Evolutionary conservation across 2,888 invertebrate genomes (phyloP).

Genomic region (Linnaemya vulpina): DNA sequence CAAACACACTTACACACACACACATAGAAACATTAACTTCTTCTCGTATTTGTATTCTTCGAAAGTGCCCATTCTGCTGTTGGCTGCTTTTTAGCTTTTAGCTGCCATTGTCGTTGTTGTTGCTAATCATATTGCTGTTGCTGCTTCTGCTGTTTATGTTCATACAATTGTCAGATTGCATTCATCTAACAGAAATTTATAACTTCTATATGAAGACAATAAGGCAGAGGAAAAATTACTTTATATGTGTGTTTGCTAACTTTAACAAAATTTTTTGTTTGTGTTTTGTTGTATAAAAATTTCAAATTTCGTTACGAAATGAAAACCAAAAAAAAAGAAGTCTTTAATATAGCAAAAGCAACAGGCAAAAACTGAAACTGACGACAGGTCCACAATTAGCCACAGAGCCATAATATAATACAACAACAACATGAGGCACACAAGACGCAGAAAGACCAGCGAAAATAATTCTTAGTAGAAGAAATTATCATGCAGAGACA

Average conservation of each 20-base stretch:
- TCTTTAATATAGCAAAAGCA: slow-evolving; percentile 64
- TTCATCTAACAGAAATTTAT: slow-evolving; percentile 74
- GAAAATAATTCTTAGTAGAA: slow-evolving; percentile 43
- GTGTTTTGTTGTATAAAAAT: slow-evolving; percentile 75
- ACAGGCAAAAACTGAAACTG: slow-evolving; percentile 72
- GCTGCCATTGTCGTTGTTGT: slow-evolving; percentile 2
- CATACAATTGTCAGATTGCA: slow-evolving; percentile 74
- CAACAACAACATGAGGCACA: slow-evolving; percentile 46
- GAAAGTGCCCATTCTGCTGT: slow-evolving; percentile 54
- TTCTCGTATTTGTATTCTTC: slow-evolving; percentile 38
- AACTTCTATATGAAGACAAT: slow-evolving; percentile 66
- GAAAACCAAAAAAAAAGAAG: slow-evolving; percentile 55
- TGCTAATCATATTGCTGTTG: slow-evolving; percentile 30
- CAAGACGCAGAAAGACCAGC: slow-evolving; percentile 16
- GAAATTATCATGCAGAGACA: slow-evolving; percentile 71
- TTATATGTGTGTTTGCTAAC: slow-evolving; percentile 33
- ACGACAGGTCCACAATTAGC: slow-evolving; percentile 82
- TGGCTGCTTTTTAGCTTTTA: slow-evolving; percentile 34
- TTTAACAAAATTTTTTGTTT: no score
- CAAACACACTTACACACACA: neutral
- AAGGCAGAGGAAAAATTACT: slow-evolving; percentile 50
- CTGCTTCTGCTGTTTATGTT: slow-evolving; percentile 72
- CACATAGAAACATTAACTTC: neutral
- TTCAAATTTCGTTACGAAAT: slow-evolving; percentile 74
- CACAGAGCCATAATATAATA: slow-evolving; percentile 73